Evolutionary conservation across 2,113 vertebrate genomes (phyloP).

Genomic region (Hemibagrus wyckioides): DNA sequence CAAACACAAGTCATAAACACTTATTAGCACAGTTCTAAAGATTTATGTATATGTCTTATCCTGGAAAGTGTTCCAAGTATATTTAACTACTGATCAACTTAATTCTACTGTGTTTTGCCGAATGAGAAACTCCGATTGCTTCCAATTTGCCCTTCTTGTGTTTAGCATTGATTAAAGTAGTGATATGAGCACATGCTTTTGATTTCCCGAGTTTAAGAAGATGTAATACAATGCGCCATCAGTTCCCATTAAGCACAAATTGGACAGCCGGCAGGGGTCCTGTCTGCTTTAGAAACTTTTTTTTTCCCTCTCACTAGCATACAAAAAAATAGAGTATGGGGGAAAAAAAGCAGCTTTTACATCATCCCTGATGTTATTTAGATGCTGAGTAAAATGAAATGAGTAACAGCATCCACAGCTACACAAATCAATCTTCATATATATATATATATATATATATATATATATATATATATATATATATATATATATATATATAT

Average conservation of each 20-base stretch:
- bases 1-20: neutral
- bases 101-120: neutral
- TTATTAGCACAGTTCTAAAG: neutral
- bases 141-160: constrained; percentile 27
- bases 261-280: constrained; percentile 60
- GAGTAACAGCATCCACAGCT: neutral
- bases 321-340: neutral
- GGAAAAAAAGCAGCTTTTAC: neutral
- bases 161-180: constrained; percentile 53
- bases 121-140: neutral
- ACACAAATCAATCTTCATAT: neutral
- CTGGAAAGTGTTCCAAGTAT: neutral
- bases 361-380: constrained; percentile 7
- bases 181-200: constrained; percentile 51
- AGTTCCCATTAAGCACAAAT: constrained; percentile 64
- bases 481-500: no score
- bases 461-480: no score
- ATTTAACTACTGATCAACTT: neutral
- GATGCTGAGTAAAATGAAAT: neutral
- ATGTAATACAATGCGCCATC: constrained; percentile 62
- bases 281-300: neutral
- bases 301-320: constrained; percentile 45
- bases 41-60: neutral
- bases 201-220: constrained; percentile 55
- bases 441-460: no score